These are phyloP conservation scores for Diabrotica virgifera DNA, from an alignment of 1,140 invertebrate species.

Conservation along the genomic window DNA sequence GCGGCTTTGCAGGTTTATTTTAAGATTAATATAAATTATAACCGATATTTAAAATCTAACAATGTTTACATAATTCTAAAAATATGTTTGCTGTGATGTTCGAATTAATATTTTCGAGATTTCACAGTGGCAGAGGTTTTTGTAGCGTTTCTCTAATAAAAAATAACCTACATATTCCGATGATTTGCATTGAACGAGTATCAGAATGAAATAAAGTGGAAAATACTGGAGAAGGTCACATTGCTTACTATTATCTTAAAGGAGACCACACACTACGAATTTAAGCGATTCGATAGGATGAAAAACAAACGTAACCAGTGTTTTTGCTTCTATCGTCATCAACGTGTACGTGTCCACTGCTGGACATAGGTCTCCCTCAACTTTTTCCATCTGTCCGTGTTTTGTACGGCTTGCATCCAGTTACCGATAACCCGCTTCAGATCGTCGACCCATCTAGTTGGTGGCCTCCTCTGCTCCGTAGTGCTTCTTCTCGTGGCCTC, in stretches of 20 bases:
- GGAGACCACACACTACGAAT: conserved; percentile 7
- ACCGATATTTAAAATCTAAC: conserved; percentile 13
- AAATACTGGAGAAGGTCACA: conserved; percentile 19
- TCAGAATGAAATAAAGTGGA: conserved; percentile 18
- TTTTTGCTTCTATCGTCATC: too few species aligned
- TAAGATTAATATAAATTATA: conserved; percentile 17
- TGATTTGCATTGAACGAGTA: conserved; percentile 14
- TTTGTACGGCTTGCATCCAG: too few species aligned
- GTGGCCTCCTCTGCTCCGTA: too few species aligned
- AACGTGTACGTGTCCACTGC: too few species aligned
- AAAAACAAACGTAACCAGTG: too few species aligned
- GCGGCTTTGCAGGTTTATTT: conserved; percentile 8
- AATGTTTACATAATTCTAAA: conserved; percentile 18
- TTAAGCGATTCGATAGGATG: neutral
- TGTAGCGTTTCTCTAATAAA: conserved; percentile 6
- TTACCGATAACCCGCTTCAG: too few species aligned
- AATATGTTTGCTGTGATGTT: conserved; percentile 4
- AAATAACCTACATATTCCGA: conserved; percentile 17
- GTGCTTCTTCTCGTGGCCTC: too few species aligned
- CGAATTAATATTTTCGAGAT: neutral
- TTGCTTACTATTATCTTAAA: conserved; percentile 14
- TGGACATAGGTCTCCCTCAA: too few species aligned
- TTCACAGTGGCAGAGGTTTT: neutral
- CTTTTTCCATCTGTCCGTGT: too few species aligned
- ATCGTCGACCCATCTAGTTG: too few species aligned